Evolutionary conservation across 1,140 invertebrate species (phyloP).

Genomic region (Delia radicum): DNA sequence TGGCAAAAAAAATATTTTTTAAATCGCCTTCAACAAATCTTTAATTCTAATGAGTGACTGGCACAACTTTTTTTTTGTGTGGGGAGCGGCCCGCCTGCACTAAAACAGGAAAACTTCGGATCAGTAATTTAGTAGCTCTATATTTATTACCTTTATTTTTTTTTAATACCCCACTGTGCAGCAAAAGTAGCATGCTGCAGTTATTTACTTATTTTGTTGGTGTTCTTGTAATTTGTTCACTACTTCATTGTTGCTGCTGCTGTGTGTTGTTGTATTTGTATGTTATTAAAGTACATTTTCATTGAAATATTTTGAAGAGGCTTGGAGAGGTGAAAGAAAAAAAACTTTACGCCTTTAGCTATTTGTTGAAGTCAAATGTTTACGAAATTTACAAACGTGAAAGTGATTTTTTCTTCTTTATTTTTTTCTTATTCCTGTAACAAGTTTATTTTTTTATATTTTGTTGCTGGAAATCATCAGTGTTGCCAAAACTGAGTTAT

Average conservation of each 20-base stretch:
- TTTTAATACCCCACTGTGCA: too few relatives aligned
- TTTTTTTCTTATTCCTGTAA: neutral
- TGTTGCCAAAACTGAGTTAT: too few relatives aligned
- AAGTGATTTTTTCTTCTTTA: neutral
- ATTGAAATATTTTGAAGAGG: neutral
- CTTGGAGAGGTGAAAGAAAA: neutral
- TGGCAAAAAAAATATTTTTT: too few relatives aligned
- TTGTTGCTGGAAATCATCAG: neutral
- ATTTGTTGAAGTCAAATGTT: conserved; percentile 20
- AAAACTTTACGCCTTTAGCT: neutral
- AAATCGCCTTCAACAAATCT: too few relatives aligned
- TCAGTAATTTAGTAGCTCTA: too few relatives aligned
- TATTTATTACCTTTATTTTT: too few relatives aligned
- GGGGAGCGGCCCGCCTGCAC: too few relatives aligned
- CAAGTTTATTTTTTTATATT: neutral
- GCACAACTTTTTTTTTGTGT: too few relatives aligned
- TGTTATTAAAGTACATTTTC: neutral
- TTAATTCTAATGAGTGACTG: too few relatives aligned
- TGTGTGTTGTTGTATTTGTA: neutral
- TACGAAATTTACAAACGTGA: neutral
- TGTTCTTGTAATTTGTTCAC: neutral
- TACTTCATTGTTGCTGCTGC: neutral
- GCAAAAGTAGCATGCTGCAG: neutral
- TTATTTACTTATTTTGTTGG: neutral
- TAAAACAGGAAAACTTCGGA: too few relatives aligned